A percentile compares a stretch with the other conserved stretches of the same genome.
Conservation (phyloP, 64 coral and sea anemone species). For the Actinia tenebrosa region DNA sequence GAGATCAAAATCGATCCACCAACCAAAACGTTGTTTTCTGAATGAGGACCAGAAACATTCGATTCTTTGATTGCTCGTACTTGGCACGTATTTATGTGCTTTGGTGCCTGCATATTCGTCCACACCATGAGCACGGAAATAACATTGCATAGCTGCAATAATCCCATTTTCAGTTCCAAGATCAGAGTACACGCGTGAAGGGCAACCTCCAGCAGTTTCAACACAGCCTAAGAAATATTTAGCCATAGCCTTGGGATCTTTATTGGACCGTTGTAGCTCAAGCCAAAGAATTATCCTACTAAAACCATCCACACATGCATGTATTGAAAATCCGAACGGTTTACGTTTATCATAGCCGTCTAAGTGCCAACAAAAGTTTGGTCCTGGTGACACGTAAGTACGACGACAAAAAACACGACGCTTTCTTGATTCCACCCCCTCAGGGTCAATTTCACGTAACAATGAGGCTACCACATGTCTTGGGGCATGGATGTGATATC, state of each 20-base stretch:
- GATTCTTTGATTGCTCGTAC: neutral
- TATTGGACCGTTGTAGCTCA: conserved; percentile 50
- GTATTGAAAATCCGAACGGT: conserved; percentile 59
- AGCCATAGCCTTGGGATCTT: conserved; percentile 37
- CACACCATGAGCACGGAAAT: conserved; percentile 34
- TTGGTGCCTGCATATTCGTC: conserved; percentile 43
- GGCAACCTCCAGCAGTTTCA: conserved; percentile 41
- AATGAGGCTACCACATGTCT: neutral
- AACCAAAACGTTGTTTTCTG: conserved; percentile 32
- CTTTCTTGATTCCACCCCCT: conserved; percentile 26
- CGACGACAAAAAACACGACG: conserved; percentile 31
- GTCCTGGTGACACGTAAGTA: conserved; percentile 53
- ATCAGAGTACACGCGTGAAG: conserved; percentile 27
- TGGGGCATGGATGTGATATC: conserved; percentile 56
- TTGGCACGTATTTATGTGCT: neutral
- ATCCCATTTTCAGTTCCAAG: conserved; percentile 58
- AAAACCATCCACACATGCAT: conserved; percentile 51
- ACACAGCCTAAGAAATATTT: conserved; percentile 39
- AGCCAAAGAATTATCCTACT: conserved; percentile 54
- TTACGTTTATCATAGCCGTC: conserved; percentile 52
- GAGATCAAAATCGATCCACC: conserved; percentile 63
- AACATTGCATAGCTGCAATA: conserved; percentile 45
- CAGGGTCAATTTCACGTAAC: conserved; percentile 39
- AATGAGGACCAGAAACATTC: conserved; percentile 54
- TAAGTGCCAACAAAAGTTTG: conserved; percentile 56